Base-by-base conservation (phyloP, 2,888 invertebrate genomes). In the Pyrgus malvae region DNA sequence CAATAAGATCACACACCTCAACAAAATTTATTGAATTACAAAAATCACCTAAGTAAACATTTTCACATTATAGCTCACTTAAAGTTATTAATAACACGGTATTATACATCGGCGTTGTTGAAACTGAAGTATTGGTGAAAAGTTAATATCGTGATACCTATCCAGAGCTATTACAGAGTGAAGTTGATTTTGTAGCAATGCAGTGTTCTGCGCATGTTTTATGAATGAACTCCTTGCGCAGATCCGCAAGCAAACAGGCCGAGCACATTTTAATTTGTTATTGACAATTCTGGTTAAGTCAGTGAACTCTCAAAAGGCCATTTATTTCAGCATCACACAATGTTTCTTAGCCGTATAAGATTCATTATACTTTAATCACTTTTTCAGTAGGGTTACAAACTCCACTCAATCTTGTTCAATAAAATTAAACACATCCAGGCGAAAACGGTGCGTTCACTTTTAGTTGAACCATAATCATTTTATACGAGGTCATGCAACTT, bases 181-280 rank as follows among this genome's bases (percentile, higher is more conserved):
- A 84, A 83, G 81, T 87, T 83, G 76, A 78, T 78, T 83, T 84
- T 87, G 87, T 83, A 79, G 87, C 85, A 87, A 69, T 88, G 89
- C 88, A 80, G 88, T 78, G 78, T 78, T 80, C 79, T 87, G 88
- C 88, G 88, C 88, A 88, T 86, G 87, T 80, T 70, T 74, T 66
- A 63, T 71, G 68, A 70, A 71, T 76, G 74, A 66, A 69, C 65
- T 70, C 70, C 74, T 72, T 85, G 88, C 88, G 88, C 88, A 88
- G 78, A 73, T 70, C 73, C 66, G 72, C 75, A 65, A 67, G 68
- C 74, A 60, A 60, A 62, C 58, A 48, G 61, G 58, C 62, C 57
- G 62, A 66, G 62, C 60, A 78, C 75, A 75, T 78, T 78, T 74
- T 76, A 76, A 78, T 80, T 76, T 80, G 62, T 70, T 87, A 85